Evolutionary conservation across 2,888 invertebrate species (phyloP).

Genomic region (Drosophila tanythrix): DNA sequence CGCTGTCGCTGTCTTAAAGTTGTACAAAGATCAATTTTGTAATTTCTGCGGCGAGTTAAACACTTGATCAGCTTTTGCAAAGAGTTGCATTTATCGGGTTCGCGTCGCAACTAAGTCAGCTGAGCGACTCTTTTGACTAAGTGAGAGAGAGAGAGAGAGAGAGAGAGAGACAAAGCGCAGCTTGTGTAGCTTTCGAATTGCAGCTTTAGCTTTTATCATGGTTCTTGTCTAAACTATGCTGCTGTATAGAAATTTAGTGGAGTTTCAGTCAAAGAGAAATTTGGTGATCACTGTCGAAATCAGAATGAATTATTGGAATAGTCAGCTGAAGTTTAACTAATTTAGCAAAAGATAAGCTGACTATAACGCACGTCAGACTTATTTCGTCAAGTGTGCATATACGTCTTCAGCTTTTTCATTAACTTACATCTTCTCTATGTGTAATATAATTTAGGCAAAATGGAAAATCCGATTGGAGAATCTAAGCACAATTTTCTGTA

Average conservation of each 20-base stretch:
- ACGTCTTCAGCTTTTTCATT: not conserved
- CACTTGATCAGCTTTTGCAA: constrained; percentile 24
- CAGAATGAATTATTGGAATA: not conserved
- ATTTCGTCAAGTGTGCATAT: not conserved
- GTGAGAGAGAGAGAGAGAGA: not conserved
- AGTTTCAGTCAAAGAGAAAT: not conserved
- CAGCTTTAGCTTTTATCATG: not conserved
- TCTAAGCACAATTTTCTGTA: not conserved
- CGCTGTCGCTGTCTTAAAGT: constrained; percentile 50
- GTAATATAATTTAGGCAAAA: not conserved
- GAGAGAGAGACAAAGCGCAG: not conserved
- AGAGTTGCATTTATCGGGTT: constrained; percentile 22
- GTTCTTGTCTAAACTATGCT: constrained; percentile 15
- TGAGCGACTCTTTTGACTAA: constrained; percentile 1
- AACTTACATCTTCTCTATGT: not conserved
- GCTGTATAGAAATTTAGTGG: not conserved
- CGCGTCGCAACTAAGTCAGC: constrained; percentile 30
- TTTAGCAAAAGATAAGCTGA: not conserved
- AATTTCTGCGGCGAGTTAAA: constrained; percentile 40
- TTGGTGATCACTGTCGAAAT: not conserved
- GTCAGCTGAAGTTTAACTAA: not conserved
- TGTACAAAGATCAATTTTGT: constrained; percentile 66
- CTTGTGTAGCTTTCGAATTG: constrained; percentile 2
- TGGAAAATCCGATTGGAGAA: not conserved
- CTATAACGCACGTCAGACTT: not conserved